Evolutionary conservation across 2,797 vertebrate species (phyloP).

Genomic region (Silurus lanzhouensis): DNA sequence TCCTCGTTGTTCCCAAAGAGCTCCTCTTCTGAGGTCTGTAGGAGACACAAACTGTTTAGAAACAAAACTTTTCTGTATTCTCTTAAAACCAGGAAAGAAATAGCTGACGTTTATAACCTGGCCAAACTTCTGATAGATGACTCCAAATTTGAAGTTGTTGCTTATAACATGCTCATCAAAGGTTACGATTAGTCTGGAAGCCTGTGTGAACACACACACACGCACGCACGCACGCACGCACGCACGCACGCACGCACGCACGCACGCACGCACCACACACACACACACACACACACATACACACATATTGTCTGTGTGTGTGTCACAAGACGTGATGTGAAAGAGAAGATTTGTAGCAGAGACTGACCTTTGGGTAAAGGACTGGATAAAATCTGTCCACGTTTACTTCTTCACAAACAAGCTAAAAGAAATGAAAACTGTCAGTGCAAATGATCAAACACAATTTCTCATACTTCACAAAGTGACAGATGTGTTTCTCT

Average conservation of each 20-base stretch:
- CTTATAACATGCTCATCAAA: conserved; percentile 95
- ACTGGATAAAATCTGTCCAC: conserved; percentile 93
- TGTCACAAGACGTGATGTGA: conserved; percentile 4
- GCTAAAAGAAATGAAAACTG: conserved; percentile 66
- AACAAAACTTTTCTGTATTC: background rate
- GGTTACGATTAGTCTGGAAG: conserved; percentile 90
- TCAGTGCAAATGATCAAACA: background rate
- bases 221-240: too few relatives aligned
- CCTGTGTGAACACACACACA: conserved; percentile 68
- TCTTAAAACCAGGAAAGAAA: background rate
- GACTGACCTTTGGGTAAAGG: conserved; percentile 91
- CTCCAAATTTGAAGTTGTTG: conserved; percentile 97
- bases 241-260: too few relatives aligned
- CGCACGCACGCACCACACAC: background rate
- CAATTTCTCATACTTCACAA: background rate
- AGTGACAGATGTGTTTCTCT: conserved; percentile 10
- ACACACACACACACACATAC: too few relatives aligned
- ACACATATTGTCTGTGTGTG: background rate
- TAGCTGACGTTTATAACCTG: conserved; percentile 75
- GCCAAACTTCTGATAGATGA: conserved; percentile 92
- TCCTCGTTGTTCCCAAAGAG: conserved; percentile 90
- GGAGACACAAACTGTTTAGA: background rate
- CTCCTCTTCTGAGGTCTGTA: conserved; percentile 92
- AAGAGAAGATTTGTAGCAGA: background rate
- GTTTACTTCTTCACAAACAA: conserved; percentile 92